A percentile compares a stretch with the other conserved stretches of the same genome.
Evolutionary conservation across 2,113 vertebrate genomes (phyloP).

Genomic region (Hypanus sabinus): DNA sequence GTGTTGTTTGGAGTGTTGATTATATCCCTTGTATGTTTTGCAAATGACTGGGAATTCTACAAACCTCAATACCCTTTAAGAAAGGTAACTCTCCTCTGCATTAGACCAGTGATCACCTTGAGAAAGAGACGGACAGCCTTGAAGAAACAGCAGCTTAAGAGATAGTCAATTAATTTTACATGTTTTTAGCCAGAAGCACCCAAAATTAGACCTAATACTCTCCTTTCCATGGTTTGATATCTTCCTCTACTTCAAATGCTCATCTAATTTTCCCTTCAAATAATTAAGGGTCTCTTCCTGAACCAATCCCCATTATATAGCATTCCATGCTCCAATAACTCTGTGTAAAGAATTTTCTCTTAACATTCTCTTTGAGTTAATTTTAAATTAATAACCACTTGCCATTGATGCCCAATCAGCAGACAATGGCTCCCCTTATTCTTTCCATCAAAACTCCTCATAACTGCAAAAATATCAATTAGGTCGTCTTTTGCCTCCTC

Average conservation of each 20-base stretch:
- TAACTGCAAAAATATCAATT: not conserved
- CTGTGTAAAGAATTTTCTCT: slow-evolving; percentile 15
- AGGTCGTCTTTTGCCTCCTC: not conserved
- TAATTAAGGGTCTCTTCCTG: not conserved
- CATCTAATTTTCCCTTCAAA: not conserved
- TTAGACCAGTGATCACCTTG: not conserved
- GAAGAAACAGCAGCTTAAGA: not conserved
- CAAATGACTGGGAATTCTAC: not conserved
- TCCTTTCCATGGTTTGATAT: not conserved
- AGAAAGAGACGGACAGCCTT: not conserved
- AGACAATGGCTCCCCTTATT: not conserved
- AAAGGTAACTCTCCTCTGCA: not conserved
- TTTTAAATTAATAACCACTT: slow-evolving; percentile 6
- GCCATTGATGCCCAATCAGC: not conserved
- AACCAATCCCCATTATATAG: not conserved
- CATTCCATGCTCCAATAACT: not conserved
- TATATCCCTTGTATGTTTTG: not conserved
- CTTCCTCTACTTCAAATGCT: not conserved
- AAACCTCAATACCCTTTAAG: not conserved
- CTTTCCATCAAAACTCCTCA: not conserved
- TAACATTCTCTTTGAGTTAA: not conserved
- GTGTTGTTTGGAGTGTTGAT: not conserved
- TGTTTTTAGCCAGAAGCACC: not conserved
- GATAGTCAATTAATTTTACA: not conserved
- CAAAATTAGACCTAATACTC: not conserved